Evolutionary conservation across 2,888 invertebrate species (phyloP).

Genomic region (Macaria liturata): DNA sequence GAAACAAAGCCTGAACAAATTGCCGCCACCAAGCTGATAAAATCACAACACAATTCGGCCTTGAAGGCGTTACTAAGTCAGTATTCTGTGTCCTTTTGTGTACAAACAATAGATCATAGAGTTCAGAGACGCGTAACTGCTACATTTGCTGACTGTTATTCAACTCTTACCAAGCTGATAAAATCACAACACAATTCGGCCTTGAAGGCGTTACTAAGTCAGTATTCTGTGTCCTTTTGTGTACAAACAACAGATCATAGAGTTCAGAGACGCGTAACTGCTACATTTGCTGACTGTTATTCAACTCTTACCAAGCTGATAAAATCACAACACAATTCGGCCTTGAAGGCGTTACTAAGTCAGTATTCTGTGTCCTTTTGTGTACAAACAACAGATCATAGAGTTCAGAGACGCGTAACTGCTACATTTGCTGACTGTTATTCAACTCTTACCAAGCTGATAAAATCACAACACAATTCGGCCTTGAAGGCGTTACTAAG

Average conservation of each 20-base stretch:
- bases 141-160: too few species aligned
- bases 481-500: slow-evolving; percentile 9
- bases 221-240: slow-evolving; percentile 16
- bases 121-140: too few species aligned
- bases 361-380: slow-evolving; percentile 12
- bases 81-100: slow-evolving; percentile 16
- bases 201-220: slow-evolving; percentile 5
- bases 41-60: slow-evolving; percentile 20
- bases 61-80: slow-evolving; percentile 3
- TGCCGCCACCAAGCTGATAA: slow-evolving; percentile 17
- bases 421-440: too few species aligned
- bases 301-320: slow-evolving; percentile 17
- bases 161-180: slow-evolving; percentile 18
- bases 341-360: slow-evolving; percentile 9
- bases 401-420: too few species aligned
- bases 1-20: slow-evolving; percentile 16
- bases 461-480: slow-evolving; percentile 22
- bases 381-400: not conserved
- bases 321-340: slow-evolving; percentile 21
- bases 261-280: too few species aligned
- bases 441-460: slow-evolving; percentile 4
- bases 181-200: slow-evolving; percentile 20
- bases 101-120: too few species aligned
- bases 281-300: too few species aligned
- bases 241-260: too few species aligned